Base-by-base conservation (phyloP, 1,140 invertebrate species). In the Caenorhabditis remanei region DNA sequence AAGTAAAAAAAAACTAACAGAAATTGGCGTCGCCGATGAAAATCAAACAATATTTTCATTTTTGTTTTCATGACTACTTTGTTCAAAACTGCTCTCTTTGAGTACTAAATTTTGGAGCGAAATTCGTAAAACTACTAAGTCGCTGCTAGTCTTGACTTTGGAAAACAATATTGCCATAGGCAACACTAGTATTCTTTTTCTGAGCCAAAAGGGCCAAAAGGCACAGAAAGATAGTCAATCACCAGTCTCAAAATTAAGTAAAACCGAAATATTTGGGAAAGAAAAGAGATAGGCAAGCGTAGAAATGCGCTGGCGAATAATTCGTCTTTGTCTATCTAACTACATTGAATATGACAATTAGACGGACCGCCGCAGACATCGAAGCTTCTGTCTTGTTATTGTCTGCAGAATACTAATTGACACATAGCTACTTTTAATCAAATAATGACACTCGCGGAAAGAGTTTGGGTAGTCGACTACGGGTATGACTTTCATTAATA, bases 301-400 rank as follows among this genome's bases (percentile, higher is more conserved):
- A 65, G 24, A 65, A 40, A 40, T 65, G 24, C n/a, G n/a, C 8
- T 79, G n/a, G 13, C 21, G 2, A 50, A 24, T 79, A 79, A 79
- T 53, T 40, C 46, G 46, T 11, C 40, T 79, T 50, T 79, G 32
- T 50, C 71, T 79, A 79, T 43, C 14, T 24, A 50, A 21, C 71
- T 21, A 79, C 71, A 79, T n/a, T 71, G 65, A 71, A 71, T 71
- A 71, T 79, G 21, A n/a, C 71, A 79, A 79, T 79, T 79, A 79
- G 71, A n/a, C 41, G 21, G 63, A 65, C 56, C 61, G 32, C 21
- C 21, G 8, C 53, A 79, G 71, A 11, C 43, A 79, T 13, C 13
- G n/a, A 13, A 50, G 46, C n/a, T 79, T 21, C 71, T 79, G 19
- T 11, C 21, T 21, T 71, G 40, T 79, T 79, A 50, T 79, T 79